phyloP scores from a whole-genome alignment of 2,113 vertebrate species.

The Ovis aries region ARS-UI_Ramb_v3.0 NC_056056.1:119033501-119034000 shows the following conservation, averaged over 20 bases:
- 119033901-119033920: not conserved
- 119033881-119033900: not conserved
- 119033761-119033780: not conserved
- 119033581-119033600: not conserved
- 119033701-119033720: not conserved
- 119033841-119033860: not conserved
- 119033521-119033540: not conserved
- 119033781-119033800: not conserved
- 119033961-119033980: not conserved
- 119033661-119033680: not conserved
- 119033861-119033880: not conserved
- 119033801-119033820: not conserved
- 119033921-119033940: not conserved
- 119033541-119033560: not conserved
- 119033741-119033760: not conserved
- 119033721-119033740: not conserved
- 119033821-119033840: not conserved
- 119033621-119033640: not conserved
- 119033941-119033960: not conserved
- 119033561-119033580: too few species aligned
- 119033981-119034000: not conserved
- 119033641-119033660: not conserved
- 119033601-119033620: not conserved
- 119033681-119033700: not conserved
- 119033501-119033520: not conserved